phyloP scores from a whole-genome alignment of 2,113 vertebrate species.

The Otus sunia region DNA sequence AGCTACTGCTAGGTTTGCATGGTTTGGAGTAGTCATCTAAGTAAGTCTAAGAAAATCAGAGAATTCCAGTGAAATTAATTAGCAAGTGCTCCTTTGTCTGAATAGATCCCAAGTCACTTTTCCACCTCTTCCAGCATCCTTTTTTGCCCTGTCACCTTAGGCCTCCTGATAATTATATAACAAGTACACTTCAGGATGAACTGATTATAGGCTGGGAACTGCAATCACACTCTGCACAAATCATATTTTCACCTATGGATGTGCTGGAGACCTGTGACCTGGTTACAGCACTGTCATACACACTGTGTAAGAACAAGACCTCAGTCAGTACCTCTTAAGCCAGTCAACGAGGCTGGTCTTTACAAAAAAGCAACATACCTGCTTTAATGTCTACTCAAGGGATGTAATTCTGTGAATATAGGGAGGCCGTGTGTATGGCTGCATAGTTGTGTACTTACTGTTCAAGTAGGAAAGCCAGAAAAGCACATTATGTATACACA shows the following conservation, averaged over 20 bases:
- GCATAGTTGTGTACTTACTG: neutral
- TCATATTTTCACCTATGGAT: slow-evolving; percentile 51
- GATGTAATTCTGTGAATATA: neutral
- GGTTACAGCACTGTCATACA: neutral
- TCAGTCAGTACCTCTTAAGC: neutral
- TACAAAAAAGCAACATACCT: neutral
- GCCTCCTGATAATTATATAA: slow-evolving; percentile 55
- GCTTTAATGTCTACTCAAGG: neutral
- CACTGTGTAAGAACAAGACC: neutral
- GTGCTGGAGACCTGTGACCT: slow-evolving; percentile 7
- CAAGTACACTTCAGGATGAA: slow-evolving; percentile 50
- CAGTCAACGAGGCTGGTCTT: neutral
- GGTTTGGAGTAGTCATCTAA: neutral
- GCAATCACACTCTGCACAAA: slow-evolving; percentile 30
- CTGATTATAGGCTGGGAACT: slow-evolving; percentile 38
- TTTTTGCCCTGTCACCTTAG: slow-evolving; percentile 7
- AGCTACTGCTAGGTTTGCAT: neutral
- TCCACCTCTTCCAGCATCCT: slow-evolving; percentile 10
- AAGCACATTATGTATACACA: slow-evolving; percentile 18
- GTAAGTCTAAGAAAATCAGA: neutral
- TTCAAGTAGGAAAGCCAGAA: slow-evolving; percentile 36
- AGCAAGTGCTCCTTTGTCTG: slow-evolving; percentile 27
- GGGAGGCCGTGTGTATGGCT: neutral
- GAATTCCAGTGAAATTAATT: slow-evolving; percentile 23
- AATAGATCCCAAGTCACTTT: slow-evolving; percentile 9